Conservation (phyloP, 2,888 invertebrate genomes). For the Drosophila putrida region DNA sequence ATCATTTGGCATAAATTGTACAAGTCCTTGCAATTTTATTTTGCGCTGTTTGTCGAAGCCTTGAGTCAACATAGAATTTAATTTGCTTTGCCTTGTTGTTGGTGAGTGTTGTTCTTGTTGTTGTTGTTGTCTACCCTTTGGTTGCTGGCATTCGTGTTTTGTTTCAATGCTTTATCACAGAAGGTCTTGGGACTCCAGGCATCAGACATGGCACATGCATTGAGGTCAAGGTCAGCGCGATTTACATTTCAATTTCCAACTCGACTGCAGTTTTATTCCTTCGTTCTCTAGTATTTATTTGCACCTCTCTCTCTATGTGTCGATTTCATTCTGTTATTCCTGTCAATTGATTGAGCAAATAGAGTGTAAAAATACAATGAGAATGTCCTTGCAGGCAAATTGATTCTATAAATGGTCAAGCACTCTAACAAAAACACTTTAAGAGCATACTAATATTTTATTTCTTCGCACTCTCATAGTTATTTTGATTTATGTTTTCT, state of each 20-base stretch:
- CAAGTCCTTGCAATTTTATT: slow-evolving; percentile 36
- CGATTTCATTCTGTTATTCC: slow-evolving; percentile 43
- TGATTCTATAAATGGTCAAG: slow-evolving; percentile 29
- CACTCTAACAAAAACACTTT: slow-evolving; percentile 1
- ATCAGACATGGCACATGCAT: slow-evolving; percentile 38
- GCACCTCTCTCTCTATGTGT: slow-evolving; percentile 1
- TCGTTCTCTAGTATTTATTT: slow-evolving; percentile 5
- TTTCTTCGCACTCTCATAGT: slow-evolving; percentile 11
- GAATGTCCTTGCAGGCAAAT: slow-evolving; percentile 36
- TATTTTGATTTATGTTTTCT: slow-evolving; percentile 44
- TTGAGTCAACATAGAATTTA: slow-evolving; percentile 53
- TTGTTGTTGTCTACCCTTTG: slow-evolving; percentile 37
- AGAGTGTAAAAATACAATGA: slow-evolving; percentile 17
- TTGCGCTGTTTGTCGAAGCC: slow-evolving; percentile 29
- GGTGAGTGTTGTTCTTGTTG: not conserved
- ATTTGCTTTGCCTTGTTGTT: slow-evolving; percentile 30
- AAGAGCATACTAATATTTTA: slow-evolving; percentile 18
- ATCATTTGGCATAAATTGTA: slow-evolving; percentile 60
- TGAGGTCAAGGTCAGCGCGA: slow-evolving; percentile 69
- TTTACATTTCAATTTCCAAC: slow-evolving; percentile 70
- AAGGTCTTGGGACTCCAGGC: slow-evolving; percentile 42
- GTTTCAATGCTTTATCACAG: slow-evolving; percentile 54
- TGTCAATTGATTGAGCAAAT: slow-evolving; percentile 46
- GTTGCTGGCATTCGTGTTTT: slow-evolving; percentile 39
- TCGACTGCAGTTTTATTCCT: slow-evolving; percentile 12